Base-by-base conservation (phyloP, 2,113 vertebrate species). In the Quiscalus mexicanus region DNA sequence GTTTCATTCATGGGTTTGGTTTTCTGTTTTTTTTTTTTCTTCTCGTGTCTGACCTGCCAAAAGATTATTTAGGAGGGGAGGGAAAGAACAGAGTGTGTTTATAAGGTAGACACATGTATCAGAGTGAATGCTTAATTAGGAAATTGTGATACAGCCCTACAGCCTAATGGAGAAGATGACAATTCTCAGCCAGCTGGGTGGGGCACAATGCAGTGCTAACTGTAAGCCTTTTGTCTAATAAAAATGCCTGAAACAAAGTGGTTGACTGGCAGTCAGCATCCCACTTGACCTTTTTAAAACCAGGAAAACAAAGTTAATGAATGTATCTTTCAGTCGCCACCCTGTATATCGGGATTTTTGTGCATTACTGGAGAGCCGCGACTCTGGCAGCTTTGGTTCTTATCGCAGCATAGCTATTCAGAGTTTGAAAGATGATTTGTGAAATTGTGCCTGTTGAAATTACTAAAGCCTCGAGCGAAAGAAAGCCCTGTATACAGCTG, bases 221-320 rank as follows among this genome's bases (percentile, higher is more conserved):
- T 76, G 91, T 76, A 92, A 82, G 91, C 87, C 95, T 96, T 96
- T 97, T 95, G 84, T 98, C 93, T 97, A 81, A 74, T 94, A 87
- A 82, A 84, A 97, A 92, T 67, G 89, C 90, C 93, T 69, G 63
- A 95, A 96, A 78, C 49, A 74, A 94, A 79, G 49, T 68, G 65
- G 17, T 92, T 93, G 87, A 80, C 96, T 95, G 89, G 84, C 91
- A 90, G 69, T 67, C 91, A 67, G 79, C 84, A 87, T 96, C 89
- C 68, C 59, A 44, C 85, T 80, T 84, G 75, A 96, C 91, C 85
- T 96, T 97, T 84, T 77, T 90, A 63, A 64, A 42, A 65, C 13
- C 35, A 22, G 22, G 74, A 78, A 87, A 92, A 77, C n/a, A 49
- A 64, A 68, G 37, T 89, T 79, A 73, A 85, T 78, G 75, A 63